Base-by-base conservation (phyloP, 2,888 invertebrate genomes). In the Amiota communis region DNA sequence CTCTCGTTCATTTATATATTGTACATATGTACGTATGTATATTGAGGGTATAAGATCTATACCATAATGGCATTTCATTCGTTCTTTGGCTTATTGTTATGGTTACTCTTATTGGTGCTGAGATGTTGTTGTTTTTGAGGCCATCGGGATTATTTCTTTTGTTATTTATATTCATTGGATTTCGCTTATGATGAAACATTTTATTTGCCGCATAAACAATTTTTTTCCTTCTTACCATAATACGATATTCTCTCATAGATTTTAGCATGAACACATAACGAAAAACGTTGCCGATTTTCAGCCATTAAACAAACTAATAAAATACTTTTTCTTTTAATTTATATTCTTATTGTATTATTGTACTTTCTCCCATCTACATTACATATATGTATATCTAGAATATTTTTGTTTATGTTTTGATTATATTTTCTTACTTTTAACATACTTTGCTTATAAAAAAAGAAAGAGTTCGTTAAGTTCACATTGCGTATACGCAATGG, bases 161-260 rank as follows among this genome's bases (percentile, higher is more conserved):
- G 59, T 70, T 71, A 71, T 72, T 84, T 84, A 84, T 83, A 84
- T 85, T 82, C 84, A 85, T 80, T 78, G 85, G 82, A 74, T 77
- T 57, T 57, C 70, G 72, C 23, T 65, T 73, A 68, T 68, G 12
- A 36, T 36, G 36, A 36, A 68, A 53, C 51, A 68, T 53, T 68
- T 68, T 68, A 68, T 68, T 51, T 51, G 51, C 23, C 23, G 67
- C 51, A 68, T 53, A 68, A 68, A 68, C 51, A 36, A 68, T 68
- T 68, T 68, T 68, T 65, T 23, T 15, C n/a, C 51, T n/a, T 20
- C 46, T 51, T 2, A 36, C 36, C 2, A 36, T 6, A 36, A 6
- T 6, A 36, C 23, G 20, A 13, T 53, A 36, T 53, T 65, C 48
- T 10, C 65, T 8, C n/a, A n/a, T 20, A 20, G 17, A 48, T 49